These are phyloP conservation scores for Apotomis betuletana DNA, from an alignment of 2,888 invertebrate species.

Conservation along the genomic window DNA sequence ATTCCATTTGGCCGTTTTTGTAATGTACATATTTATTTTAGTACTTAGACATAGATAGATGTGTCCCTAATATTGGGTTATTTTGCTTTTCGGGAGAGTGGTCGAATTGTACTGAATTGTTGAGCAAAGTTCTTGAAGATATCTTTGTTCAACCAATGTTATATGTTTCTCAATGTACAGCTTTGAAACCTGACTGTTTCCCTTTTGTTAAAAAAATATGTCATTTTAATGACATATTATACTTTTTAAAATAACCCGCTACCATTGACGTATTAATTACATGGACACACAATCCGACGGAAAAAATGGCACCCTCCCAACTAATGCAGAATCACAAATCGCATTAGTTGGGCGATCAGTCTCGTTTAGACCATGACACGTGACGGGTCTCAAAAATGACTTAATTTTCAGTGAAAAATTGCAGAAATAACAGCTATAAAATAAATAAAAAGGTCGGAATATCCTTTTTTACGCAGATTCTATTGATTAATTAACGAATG, in stretches of 20 bases:
- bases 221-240: neutral
- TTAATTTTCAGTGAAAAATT: no score
- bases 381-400: no score
- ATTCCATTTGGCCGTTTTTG: slow-evolving; percentile 25
- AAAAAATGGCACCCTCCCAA: no score
- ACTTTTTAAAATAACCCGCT: slow-evolving; percentile 13
- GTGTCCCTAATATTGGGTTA: slow-evolving; percentile 28
- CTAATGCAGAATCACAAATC: no score
- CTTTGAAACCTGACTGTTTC: neutral
- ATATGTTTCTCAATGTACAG: neutral
- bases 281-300: no score
- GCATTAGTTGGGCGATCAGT: no score
- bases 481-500: no score
- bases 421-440: no score
- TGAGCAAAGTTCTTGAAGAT: neutral
- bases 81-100: neutral
- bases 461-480: no score
- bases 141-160: slow-evolving; percentile 3
- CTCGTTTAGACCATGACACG: no score
- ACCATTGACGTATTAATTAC: no score
- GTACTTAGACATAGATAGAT: slow-evolving; percentile 37
- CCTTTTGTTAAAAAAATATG: neutral
- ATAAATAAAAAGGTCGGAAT: no score
- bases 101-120: neutral
- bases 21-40: slow-evolving; percentile 55